phyloP scores from a whole-genome alignment of 2,113 vertebrate genomes.

The Varanus salvator region DNA sequence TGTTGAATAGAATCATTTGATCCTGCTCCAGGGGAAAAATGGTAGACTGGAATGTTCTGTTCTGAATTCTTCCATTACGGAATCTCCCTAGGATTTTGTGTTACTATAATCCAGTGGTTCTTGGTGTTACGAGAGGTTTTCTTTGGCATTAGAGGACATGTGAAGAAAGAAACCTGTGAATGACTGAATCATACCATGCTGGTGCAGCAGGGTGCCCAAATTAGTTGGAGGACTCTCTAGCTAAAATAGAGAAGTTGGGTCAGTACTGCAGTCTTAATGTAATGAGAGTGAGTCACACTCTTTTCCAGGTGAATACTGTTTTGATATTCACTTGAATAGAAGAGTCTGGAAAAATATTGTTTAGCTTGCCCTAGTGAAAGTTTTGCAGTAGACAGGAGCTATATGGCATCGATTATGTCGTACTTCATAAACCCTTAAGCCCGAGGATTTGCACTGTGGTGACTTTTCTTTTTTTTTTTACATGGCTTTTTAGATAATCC shows the following conservation, averaged over 20 bases:
- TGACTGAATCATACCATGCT: not conserved
- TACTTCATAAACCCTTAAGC: not conserved
- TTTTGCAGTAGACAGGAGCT: not conserved
- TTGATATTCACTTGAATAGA: not conserved
- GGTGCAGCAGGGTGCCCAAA: not conserved
- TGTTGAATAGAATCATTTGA: not conserved
- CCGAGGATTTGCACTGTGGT: not conserved
- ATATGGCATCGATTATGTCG: constrained; percentile 6
- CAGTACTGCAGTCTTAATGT: not conserved
- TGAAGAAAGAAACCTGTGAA: not conserved
- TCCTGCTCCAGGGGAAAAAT: not conserved
- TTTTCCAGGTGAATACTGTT: not conserved
- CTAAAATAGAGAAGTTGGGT: too few relatives aligned
- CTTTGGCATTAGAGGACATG: not conserved
- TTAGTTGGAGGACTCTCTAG: not conserved
- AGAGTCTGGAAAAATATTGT: constrained; percentile 1
- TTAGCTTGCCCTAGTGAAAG: not conserved
- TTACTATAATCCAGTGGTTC: not conserved
- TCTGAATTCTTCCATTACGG: not conserved
- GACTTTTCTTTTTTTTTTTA: not conserved
- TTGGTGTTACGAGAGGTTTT: not conserved
- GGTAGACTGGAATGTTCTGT: too few relatives aligned
- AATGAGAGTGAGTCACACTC: not conserved
- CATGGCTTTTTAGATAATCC: not conserved
- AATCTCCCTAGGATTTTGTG: not conserved